Evolutionary conservation across 2,888 invertebrate species (phyloP).

Genomic region (Didymodactylos carnosus): DNA sequence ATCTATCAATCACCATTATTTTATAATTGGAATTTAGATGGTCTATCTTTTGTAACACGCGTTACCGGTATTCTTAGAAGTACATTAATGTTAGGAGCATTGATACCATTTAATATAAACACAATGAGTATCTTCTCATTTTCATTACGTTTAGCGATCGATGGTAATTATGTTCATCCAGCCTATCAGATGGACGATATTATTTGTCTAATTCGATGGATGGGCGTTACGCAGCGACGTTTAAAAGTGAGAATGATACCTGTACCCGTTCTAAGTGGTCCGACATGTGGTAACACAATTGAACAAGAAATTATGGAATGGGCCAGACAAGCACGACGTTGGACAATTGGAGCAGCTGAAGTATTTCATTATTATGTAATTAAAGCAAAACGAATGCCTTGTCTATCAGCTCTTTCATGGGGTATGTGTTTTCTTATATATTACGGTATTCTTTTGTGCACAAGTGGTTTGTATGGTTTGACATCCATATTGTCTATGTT

Average conservation of each 20-base stretch:
- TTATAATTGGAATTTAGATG: neutral
- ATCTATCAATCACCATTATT: neutral
- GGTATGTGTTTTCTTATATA: neutral
- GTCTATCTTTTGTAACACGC: neutral
- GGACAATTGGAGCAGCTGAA: neutral
- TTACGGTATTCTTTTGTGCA: neutral
- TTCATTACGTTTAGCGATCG: neutral
- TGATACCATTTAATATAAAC: neutral
- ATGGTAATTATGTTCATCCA: neutral
- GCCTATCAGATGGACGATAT: conserved; percentile 1
- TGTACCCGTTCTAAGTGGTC: neutral
- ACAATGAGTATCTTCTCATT: neutral
- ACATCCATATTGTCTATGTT: neutral
- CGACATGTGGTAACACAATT: neutral
- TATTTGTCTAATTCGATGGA: neutral
- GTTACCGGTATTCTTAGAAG: neutral
- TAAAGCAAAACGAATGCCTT: neutral
- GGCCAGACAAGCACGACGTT: neutral
- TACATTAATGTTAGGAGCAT: neutral
- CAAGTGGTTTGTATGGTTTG: neutral
- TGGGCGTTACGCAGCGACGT: neutral
- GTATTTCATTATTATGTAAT: neutral
- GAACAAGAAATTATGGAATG: neutral
- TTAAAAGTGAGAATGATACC: neutral
- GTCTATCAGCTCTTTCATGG: neutral